These are phyloP conservation scores for Pandion haliaetus DNA, from an alignment of 2,113 vertebrate genomes.

Conservation along the genomic window DNA sequence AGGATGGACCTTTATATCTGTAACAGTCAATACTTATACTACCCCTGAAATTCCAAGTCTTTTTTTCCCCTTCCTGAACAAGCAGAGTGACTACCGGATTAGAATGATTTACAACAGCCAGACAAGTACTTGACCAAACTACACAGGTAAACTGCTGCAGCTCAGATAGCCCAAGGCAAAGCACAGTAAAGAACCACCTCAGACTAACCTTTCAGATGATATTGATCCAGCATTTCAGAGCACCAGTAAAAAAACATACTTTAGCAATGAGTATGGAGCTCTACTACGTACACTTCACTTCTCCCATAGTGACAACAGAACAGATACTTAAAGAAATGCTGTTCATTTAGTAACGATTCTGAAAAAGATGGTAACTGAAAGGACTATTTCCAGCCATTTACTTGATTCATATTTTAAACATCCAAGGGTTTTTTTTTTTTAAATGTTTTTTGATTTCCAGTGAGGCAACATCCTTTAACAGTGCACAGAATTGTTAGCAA, in stretches of 20 bases:
- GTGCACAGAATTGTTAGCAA: background rate
- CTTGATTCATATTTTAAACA: background rate
- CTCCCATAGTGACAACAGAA: background rate
- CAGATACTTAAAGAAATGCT: background rate
- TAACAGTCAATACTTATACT: background rate
- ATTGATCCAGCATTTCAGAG: background rate
- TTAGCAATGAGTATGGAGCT: fast-evolving
- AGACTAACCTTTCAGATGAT: background rate
- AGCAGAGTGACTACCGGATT: background rate
- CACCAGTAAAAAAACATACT: background rate
- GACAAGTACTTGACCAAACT: background rate
- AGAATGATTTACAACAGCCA: background rate
- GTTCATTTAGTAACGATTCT: background rate
- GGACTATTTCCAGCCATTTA: background rate
- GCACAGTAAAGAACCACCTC: background rate
- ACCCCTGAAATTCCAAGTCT: background rate
- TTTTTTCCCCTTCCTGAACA: background rate
- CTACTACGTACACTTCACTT: background rate
- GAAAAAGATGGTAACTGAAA: background rate
- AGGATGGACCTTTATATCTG: background rate
- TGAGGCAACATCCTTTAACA: background rate
- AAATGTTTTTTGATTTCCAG: background rate
- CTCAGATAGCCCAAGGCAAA: background rate
- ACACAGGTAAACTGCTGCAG: background rate
- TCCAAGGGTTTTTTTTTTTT: background rate